Base-by-base conservation (phyloP, 1,140 invertebrate genomes). In the Rhynchophorus ferrugineus region DNA sequence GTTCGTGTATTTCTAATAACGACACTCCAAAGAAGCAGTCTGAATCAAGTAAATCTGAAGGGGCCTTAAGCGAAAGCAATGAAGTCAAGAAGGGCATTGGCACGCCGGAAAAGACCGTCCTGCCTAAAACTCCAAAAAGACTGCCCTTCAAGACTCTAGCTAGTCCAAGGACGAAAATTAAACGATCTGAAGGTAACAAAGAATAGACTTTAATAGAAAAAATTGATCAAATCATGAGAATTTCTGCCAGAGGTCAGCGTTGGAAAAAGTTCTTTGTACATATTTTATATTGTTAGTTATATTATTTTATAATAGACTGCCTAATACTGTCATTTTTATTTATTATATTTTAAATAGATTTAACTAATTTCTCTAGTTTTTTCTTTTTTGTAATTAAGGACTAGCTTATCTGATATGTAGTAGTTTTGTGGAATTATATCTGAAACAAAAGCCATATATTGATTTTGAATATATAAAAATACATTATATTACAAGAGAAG, bases 101-200 rank as follows among this genome's bases (percentile, higher is more conserved):
- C 22, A 11, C 33, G 11, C 37, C 14, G 7, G 35, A 49, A 22
- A 53, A 58, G 21, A 49, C 19, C n/a, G 13, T 9, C 8, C 54
- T 14, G 13, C 39, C 57, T 24, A 66, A 78, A 69, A 78, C 78
- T 0, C 82, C 80, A 0, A 66, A 83, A 22, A 69, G 85, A 57
- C 82, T 87, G 1, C 73, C 78, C 49, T 77, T 87, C 53, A 83
- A 84, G 22, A 88, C 84, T 19, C 67, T 88, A 22, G 85, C 83
- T 1, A 86, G 84, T 63, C 84, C 84, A 11, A 21, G 36, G 18
- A 16, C 20, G 16, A 49, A 49, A 42, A 43, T 17, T 19, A 43
- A 43, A 21, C 17, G 24, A n/a, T n/a, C n/a, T n/a, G 24, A 29
- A 29, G 11, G 24, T n/a, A 29, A 29, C 11, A 29, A 29, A 29